Evolutionary conservation across 2,888 invertebrate genomes (phyloP), one percentile per base, ranked within the genome.

Genomic region (Meghimatium bilineatum): DNA sequence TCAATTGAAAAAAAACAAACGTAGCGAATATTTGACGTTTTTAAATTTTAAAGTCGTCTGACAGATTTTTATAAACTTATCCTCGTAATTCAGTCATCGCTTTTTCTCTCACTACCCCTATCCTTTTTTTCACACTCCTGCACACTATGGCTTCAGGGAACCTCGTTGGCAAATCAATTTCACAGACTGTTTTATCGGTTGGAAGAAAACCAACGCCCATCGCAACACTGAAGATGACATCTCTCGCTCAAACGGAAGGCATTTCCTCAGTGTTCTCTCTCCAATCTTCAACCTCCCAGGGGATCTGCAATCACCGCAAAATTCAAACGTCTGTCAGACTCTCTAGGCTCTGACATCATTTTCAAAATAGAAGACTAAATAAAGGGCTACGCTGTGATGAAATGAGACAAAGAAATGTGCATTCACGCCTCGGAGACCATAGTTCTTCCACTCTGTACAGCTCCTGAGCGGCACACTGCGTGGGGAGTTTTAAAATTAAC

Each of bases 291-390:
- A 12, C n/a, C 71, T 74, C 49, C 49, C 72, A 49, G 49, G 49
- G 72, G 72, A 74, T 74, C 72, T 29, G 49, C 72, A 74, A 74
- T 49, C 72, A 26, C 49, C 72, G 29, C 72, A 71, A 12, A 71
- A 36, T 36, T 71, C 38, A 10, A 71, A 38, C 36, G 38, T 14
- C 71, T 36, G 71, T 38, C 71, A 71, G 71, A 71, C 23, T 12
- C 67, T 26, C 71, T 38, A 71, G 38, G n/a, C 38, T 26, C 38
- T 71, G 71, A 38, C 71, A 71, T 26, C 26, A 38, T 71, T 71
- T 44, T 71, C 38, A 38, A 26, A 38, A 38, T 14, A 26, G 38
- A 38, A 38, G 12, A 23, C 0, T 6, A 1, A 26, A 36, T 2
- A 36, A 71, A 71, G 0, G 26, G 5, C 26, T 26, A 71, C 26